Evolutionary conservation across 1,140 invertebrate genomes (phyloP), one percentile per base, ranked within the genome.

Genomic region (Zelostemma sp.): DNA sequence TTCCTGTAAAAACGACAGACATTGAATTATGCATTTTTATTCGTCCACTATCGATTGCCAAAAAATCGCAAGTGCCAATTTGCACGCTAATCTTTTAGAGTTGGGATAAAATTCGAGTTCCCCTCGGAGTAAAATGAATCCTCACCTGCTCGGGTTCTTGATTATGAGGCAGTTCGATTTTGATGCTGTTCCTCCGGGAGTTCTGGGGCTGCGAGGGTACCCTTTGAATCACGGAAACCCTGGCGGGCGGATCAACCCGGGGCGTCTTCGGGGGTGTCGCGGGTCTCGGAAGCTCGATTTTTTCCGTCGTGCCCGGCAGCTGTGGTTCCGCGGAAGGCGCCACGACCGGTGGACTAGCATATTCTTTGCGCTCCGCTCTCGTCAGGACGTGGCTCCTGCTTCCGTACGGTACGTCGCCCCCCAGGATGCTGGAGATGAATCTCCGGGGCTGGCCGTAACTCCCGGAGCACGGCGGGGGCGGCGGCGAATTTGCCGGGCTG

Each of bases 201-300:
- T 79, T 76, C 63, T 83, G 87, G 15, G 85, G 83, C 61, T 89
- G 87, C 33, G 89, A 87, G 14, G 93, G 93, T 15, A 93, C 93
- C 77, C 93, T 89, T 75, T 94, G 93, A 57, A 94, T 95, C 3
- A 95, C 93, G 28, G 93, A 94, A 8, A 91, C 89, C 77, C 89
- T 84, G 5, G 86, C 84, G 0, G 83, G 84, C 35, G 84, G 80
- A 51, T 87, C 84, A 3, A 82, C 75, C 2, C 76, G 68, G 1
- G 81, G 75, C 33, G 82, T 86, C 51, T 83, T 86, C 59, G 83
- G 88, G 59, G 88, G 88, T 49, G 88, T 89, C 17, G 86, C 83
- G 5, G 86, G 78, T 55, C 82, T 75, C 0, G 88, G 88, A 0
- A 91, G 86, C 12, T 82, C 79, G 40, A 86, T 72, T 43, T 85